Conservation (phyloP, 1,140 invertebrate genomes). For the Pygmarrhopalites habei region DNA sequence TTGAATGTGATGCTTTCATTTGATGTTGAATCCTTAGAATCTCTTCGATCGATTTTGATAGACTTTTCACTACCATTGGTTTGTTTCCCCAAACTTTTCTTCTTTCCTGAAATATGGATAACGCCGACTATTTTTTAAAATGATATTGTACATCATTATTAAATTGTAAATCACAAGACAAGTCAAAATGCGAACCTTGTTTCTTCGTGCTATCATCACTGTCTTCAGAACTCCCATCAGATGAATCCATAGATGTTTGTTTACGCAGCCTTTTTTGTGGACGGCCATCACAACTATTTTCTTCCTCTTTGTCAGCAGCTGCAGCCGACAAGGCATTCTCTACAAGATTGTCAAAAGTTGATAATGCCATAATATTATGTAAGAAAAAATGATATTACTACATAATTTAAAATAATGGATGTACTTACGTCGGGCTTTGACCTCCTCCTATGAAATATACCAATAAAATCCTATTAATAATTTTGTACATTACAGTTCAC, state of each 20-base stretch:
- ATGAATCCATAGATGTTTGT: slow-evolving; percentile 67
- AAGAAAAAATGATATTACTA: too few species aligned
- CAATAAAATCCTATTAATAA: too few species aligned
- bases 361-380: too few species aligned
- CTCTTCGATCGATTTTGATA: slow-evolving; percentile 18
- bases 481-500: too few species aligned
- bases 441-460: slow-evolving; percentile 54
- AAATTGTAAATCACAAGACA: too few species aligned
- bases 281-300: slow-evolving; percentile 33
- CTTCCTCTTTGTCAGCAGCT: slow-evolving; percentile 37
- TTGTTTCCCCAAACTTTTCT: neutral
- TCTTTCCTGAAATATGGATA: neutral
- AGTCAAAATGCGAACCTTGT: too few species aligned
- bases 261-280: slow-evolving; percentile 54
- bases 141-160: too few species aligned
- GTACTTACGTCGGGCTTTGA: slow-evolving; percentile 37
- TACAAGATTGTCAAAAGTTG: too few species aligned
- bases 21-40: slow-evolving; percentile 30
- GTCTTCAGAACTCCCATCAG: slow-evolving; percentile 84
- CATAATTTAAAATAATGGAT: too few species aligned
- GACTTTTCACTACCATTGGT: slow-evolving; percentile 3
- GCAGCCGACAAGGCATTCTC: too few species aligned
- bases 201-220: slow-evolving; percentile 72
- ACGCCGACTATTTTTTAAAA: too few species aligned
- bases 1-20: too few species aligned